Evolutionary conservation across 2,797 vertebrate genomes (phyloP), one percentile per base, ranked within the genome.

Genomic region (Ctenochaetus hawaiiensis): DNA sequence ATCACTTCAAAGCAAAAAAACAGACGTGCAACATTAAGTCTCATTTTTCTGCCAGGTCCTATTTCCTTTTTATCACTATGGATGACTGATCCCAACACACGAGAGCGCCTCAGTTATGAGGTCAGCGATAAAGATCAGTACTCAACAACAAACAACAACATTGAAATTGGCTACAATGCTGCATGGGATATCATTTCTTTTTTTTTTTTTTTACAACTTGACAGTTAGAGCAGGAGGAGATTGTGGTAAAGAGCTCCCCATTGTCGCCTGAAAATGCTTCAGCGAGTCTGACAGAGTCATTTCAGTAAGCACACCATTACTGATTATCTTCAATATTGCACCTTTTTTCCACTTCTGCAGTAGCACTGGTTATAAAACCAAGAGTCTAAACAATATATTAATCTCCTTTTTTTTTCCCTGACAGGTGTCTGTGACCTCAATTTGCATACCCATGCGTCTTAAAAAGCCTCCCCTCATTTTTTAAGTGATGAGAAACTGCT

Each of bases 291-390:
- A 72, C 64, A 54, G 68, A 76, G 69, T 82, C 51, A 34, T 80
- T 72, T 86, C 72, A 85, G 74, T 81, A 82, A 83, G 59, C 71
- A 52, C 71, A 65, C 78, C 68, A 39, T 83, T 72, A 82, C 87
- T 91, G 90, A 94, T 95, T 94, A 92, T 92, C 91, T 81, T 91
- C 88, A 86, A 94, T 93, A 95, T 95, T 96, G 95, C 95, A 96
- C 94, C 92, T 30, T 85, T 92, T 84, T 87, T 82, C 89, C 83
- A 78, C 80, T 81, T 86, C 86, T 88, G 85, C 87, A 90, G 83
- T 83, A 84, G 87, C 66, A 73, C 79, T 80, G 68, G 76, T 81
- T 73, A 76, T 57, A 54, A 84, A 84, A 81, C 75, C 78, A 67
- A 75, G 64, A 82, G 71, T 87, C 85, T 80, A 82, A 88, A 86